These are phyloP conservation scores for Heterocephalus glaber DNA, from an alignment of 2,113 vertebrate genomes.

Conservation along the genomic window DNA sequence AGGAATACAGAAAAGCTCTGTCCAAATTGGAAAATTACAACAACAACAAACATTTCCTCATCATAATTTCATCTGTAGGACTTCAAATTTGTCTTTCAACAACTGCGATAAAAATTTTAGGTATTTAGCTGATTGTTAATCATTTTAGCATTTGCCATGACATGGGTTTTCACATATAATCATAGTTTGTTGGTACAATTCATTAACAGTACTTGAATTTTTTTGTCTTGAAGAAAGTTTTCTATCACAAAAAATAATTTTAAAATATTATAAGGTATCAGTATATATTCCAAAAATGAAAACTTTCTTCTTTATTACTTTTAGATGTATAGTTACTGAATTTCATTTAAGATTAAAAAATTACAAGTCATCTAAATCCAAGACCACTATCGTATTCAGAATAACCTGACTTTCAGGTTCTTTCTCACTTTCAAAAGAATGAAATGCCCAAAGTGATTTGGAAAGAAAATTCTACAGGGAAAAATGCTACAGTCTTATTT, in stretches of 20 bases:
- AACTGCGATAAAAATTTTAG: not conserved
- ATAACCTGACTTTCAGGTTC: constrained; percentile 77
- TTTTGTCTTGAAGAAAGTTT: constrained; percentile 24
- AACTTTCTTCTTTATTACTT: constrained; percentile 65
- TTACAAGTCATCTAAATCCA: constrained; percentile 65
- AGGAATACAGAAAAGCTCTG: not conserved
- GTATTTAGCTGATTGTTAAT: not conserved
- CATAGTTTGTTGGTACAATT: not conserved
- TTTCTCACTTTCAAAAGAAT: constrained; percentile 79
- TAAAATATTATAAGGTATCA: constrained; percentile 25
- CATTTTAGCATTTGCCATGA: not conserved
- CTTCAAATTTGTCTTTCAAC: constrained; percentile 21
- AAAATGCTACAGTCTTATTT: constrained; percentile 73
- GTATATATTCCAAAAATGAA: constrained; percentile 51
- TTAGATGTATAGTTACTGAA: constrained; percentile 74
- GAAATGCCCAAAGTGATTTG: constrained; percentile 77
- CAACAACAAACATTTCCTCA: not conserved
- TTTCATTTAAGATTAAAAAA: constrained; percentile 69
- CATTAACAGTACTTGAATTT: not conserved
- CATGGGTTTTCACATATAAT: not conserved
- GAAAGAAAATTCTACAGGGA: constrained; percentile 77
- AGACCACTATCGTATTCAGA: constrained; percentile 77
- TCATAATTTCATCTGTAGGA: not conserved
- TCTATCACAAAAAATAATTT: constrained; percentile 44
- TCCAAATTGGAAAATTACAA: not conserved